Evolutionary conservation across 1,140 invertebrate species (phyloP).

Genomic region (Temnothorax longispinosus): DNA sequence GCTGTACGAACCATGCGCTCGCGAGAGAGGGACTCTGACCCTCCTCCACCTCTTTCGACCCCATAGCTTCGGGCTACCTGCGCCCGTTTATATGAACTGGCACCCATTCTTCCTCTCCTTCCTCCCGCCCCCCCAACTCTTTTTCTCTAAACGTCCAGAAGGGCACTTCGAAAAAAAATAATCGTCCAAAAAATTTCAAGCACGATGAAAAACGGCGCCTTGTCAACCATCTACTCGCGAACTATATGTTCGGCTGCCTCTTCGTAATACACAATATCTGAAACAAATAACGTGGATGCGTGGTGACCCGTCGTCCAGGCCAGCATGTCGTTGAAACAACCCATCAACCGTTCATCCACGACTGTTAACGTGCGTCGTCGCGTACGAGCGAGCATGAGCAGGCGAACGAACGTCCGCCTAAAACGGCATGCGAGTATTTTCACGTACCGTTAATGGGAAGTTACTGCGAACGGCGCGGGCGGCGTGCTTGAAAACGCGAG

Average conservation of each 20-base stretch:
- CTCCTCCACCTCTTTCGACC: conserved; percentile 72
- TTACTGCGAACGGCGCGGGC: conserved; percentile 22
- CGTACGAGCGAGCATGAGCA: not conserved
- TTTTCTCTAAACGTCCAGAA: conserved; percentile 5
- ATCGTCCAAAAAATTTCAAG: conserved; percentile 64
- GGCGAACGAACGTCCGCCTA: not conserved
- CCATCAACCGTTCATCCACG: conserved; percentile 11
- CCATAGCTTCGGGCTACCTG: conserved; percentile 79
- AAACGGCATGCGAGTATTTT: conserved; percentile 34
- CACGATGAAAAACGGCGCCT: conserved; percentile 22
- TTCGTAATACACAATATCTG: not conserved
- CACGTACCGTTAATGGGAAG: conserved; percentile 33
- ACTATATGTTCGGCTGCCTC: not conserved
- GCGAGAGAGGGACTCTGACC: conserved; percentile 69
- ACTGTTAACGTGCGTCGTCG: conserved; percentile 11
- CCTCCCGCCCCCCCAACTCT: conserved; percentile 43
- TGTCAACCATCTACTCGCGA: conserved; percentile 16
- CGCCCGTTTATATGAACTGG: conserved; percentile 73
- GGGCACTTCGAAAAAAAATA: conserved; percentile 68
- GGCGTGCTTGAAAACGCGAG: conserved; percentile 13
- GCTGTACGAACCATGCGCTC: conserved; percentile 68
- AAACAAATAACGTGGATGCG: not conserved
- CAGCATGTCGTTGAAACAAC: not conserved
- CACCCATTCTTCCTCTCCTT: conserved; percentile 60
- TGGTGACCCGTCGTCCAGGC: not conserved